phyloP scores from a whole-genome alignment of 2,888 invertebrate genomes.

The Merodon equestris region DNA sequence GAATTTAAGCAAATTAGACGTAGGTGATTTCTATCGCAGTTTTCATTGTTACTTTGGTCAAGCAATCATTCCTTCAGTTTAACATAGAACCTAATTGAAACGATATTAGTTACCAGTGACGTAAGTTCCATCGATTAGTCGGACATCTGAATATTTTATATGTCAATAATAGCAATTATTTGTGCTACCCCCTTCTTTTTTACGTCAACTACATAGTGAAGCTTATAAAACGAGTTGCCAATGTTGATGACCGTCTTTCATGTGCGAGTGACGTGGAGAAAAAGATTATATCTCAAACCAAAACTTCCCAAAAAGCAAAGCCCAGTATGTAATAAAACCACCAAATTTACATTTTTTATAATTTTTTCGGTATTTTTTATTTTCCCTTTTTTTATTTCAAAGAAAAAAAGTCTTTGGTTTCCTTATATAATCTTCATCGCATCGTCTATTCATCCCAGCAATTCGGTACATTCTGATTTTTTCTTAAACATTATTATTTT shows the following conservation, averaged over 20 bases:
- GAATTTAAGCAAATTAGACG: no score
- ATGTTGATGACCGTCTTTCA: not conserved
- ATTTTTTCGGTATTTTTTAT: slow-evolving; percentile 68
- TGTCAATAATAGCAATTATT: no score
- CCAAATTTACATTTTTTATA: slow-evolving; percentile 41
- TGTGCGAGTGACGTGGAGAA: not conserved
- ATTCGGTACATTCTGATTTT: slow-evolving; percentile 51
- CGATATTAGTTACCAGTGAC: no score
- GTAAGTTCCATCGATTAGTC: no score
- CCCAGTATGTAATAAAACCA: slow-evolving; percentile 21
- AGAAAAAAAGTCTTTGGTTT: slow-evolving; percentile 78
- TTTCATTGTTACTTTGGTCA: no score
- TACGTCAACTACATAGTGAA: no score
- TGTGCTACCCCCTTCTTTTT: no score
- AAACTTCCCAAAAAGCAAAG: not conserved
- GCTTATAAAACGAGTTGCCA: not conserved
- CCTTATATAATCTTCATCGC: slow-evolving; percentile 71
- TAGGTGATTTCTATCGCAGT: no score
- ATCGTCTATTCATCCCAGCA: slow-evolving; percentile 43
- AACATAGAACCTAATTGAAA: no score
- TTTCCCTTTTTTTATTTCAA: slow-evolving; percentile 73
- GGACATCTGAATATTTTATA: no score
- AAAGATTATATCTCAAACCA: slow-evolving; percentile 10
- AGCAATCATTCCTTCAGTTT: no score
- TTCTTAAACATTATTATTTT: slow-evolving; percentile 41